Evolutionary conservation across 2,888 invertebrate species (phyloP), one percentile per base, ranked within the genome.

Genomic region (Ophioninae sp.): DNA sequence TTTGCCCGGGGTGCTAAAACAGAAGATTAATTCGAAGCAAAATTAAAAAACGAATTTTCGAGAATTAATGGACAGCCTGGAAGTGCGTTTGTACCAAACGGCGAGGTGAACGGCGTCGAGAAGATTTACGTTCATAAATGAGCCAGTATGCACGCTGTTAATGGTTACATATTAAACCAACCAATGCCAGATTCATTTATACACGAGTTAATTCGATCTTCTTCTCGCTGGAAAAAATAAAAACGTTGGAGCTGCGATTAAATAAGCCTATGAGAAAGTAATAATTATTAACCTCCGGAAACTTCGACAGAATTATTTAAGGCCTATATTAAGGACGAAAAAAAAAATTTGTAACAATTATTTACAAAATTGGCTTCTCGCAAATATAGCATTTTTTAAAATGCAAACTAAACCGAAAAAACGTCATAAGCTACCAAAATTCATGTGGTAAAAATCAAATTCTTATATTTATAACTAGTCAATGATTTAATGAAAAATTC

Each of bases 1-100:
- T 68, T 17, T 51, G 17, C 17, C 44, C 30, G 51, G 10, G 13
- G 23, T 30, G 51, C 51, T 44, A 68, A 23, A 68, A 44, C 23
- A 51, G 39, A 17, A 68, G 68, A 68, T 68, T 68, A 51, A 68
- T 68, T 68, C 17, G 20, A 22, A 68, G 23, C 23, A 22, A 51
- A 68, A 51, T 68, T 68, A 7, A 51, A 51, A 68, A 68, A 56
- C 56, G 69, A 71, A 71, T 71, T 56, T 71, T 71, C 56, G 69
- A 71, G 30, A 71, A 71, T 71, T 71, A 56, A 71, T 71, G 58
- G 37, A 37, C 69, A 30, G 30, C 56, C 69, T 56, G 69, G 30
- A 56, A 56, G 56, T 17, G 9, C 58, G 37, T 20, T 56, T 68
- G 44, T 51, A 68, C 20, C 56, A 71, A 71, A 30, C 69, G 20